Evolutionary conservation across 2,888 invertebrate species (phyloP).

Genomic region (Drepanosiphum platanoidis): DNA sequence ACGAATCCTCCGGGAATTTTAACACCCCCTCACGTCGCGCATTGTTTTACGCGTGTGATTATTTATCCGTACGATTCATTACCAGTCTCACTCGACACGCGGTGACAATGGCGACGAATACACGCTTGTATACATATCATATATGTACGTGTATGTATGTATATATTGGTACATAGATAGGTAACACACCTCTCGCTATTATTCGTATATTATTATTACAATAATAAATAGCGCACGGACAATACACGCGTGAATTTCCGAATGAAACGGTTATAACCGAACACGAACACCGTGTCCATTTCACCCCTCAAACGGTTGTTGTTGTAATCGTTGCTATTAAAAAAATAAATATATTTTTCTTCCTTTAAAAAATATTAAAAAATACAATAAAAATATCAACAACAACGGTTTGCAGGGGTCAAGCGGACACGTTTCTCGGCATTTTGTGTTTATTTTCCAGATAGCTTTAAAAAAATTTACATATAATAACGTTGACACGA

Average conservation of each 20-base stretch:
- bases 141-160: neutral
- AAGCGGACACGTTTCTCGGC: no score
- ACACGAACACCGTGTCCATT: neutral
- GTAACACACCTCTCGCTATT: neutral
- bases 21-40: neutral
- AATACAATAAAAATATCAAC: no score
- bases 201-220: neutral
- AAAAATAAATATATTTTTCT: no score
- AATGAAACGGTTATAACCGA: neutral
- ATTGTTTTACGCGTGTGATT: neutral
- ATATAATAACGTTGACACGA: neutral
- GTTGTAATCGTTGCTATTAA: neutral
- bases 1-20: neutral
- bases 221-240: neutral
- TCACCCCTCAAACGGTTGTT: no score
- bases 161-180: neutral
- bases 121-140: neutral
- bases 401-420: no score
- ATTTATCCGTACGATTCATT: neutral
- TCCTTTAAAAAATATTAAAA: no score
- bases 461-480: neutral
- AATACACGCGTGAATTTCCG: neutral
- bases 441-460: neutral
- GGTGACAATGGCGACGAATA: neutral
- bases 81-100: neutral